phyloP scores from a whole-genome alignment of 2,888 invertebrate genomes.

The Bhutanitis thaidina region DNA sequence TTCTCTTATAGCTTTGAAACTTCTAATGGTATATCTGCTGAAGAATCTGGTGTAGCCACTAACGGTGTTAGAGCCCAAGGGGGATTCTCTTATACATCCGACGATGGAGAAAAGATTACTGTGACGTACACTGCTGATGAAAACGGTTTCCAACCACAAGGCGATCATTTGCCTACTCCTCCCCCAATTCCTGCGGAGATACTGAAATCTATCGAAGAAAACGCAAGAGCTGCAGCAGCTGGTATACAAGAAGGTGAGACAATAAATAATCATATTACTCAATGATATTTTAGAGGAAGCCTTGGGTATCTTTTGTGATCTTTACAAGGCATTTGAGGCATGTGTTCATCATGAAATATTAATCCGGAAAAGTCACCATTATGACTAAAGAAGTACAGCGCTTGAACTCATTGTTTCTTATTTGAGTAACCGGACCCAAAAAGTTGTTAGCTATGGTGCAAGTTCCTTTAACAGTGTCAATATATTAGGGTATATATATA shows the following conservation, averaged over 20 bases:
- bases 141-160: conserved; percentile 65
- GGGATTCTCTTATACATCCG: conserved; percentile 63
- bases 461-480: too few relatives aligned
- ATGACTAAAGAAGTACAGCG: too few relatives aligned
- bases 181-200: conserved; percentile 71
- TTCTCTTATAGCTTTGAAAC: conserved; percentile 68
- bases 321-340: too few relatives aligned
- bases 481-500: too few relatives aligned
- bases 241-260: conserved; percentile 68
- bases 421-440: too few relatives aligned
- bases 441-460: too few relatives aligned
- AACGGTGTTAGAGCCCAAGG: conserved; percentile 70
- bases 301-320: too few relatives aligned
- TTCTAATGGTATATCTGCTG: conserved; percentile 69
- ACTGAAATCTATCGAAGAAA: conserved; percentile 62
- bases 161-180: conserved; percentile 67
- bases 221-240: conserved; percentile 64
- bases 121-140: conserved; percentile 71
- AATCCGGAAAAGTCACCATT: too few relatives aligned
- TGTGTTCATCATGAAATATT: too few relatives aligned
- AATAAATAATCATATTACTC: neutral
- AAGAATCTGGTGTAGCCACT: conserved; percentile 65
- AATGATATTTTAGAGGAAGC: too few relatives aligned
- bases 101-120: conserved; percentile 62
- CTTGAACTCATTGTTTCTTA: too few relatives aligned